Percentiles rank a stretch among this genome's conserved stretches.
Evolutionary conservation across 2,888 invertebrate species (phyloP).

Genomic region (Celastrina argiolus): DNA sequence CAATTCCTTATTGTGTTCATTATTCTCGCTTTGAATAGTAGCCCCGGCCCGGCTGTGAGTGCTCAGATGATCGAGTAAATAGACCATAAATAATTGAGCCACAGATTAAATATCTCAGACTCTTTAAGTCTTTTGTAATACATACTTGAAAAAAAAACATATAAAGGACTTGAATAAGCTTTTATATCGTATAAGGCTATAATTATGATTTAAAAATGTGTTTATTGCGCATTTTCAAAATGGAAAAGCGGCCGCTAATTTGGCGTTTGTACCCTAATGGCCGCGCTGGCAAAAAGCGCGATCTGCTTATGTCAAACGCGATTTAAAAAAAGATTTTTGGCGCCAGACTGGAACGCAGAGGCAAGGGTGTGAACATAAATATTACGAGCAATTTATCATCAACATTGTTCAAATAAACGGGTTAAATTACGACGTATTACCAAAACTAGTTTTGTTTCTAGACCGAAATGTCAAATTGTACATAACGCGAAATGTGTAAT

Average conservation of each 20-base stretch:
- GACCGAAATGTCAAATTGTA: slow-evolving; percentile 6
- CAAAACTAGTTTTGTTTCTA: slow-evolving; percentile 9
- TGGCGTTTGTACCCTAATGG: slow-evolving; percentile 15
- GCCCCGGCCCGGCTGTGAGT: not conserved
- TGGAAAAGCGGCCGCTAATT: not conserved
- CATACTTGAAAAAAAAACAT: not conserved
- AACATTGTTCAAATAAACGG: not conserved
- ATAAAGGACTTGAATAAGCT: not conserved
- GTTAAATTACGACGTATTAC: slow-evolving; percentile 2
- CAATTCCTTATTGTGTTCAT: slow-evolving; percentile 7
- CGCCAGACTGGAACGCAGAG: slow-evolving; percentile 46
- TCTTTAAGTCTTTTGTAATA: not conserved
- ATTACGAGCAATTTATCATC: slow-evolving; percentile 21
- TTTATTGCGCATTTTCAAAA: not conserved
- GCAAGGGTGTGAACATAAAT: slow-evolving; percentile 50
- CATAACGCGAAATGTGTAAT: not conserved
- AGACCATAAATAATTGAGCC: slow-evolving; percentile 13
- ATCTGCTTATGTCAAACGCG: slow-evolving; percentile 67
- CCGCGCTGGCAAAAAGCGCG: slow-evolving; percentile 54
- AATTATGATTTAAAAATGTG: not conserved
- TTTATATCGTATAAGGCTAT: not conserved
- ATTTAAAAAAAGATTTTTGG: slow-evolving; percentile 66
- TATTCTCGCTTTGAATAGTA: slow-evolving; percentile 3
- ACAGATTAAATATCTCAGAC: not conserved
- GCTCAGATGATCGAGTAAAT: not conserved